phyloP scores from a whole-genome alignment of 2,797 vertebrate species.

The Labeo calbasu region DNA sequence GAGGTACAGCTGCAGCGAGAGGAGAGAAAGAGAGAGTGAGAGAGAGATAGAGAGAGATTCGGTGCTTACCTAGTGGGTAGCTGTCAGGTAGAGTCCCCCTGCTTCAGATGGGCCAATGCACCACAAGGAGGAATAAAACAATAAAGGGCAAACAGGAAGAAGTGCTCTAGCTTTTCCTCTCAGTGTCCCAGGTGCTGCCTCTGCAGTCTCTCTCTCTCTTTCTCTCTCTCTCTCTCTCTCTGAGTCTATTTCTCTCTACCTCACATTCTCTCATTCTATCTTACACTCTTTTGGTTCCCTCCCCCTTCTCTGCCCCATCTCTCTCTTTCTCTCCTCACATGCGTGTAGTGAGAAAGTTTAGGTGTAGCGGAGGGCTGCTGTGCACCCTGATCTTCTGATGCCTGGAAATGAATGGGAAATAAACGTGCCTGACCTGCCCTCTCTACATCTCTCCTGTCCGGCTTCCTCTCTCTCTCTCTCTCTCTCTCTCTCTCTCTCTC shows the following conservation, averaged over 20 bases:
- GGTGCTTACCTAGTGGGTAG: slow-evolving; percentile 75
- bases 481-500: slow-evolving; percentile 23
- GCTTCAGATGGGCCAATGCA: slow-evolving; percentile 72
- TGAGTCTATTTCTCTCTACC: slow-evolving; percentile 38
- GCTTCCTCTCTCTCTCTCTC: slow-evolving; percentile 32
- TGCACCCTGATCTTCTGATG: slow-evolving; percentile 61
- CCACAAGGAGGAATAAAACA: slow-evolving; percentile 69
- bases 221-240: slow-evolving; percentile 51
- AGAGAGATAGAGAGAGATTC: slow-evolving; percentile 55
- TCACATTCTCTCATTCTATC: slow-evolving; percentile 43
- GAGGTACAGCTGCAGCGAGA: slow-evolving; percentile 70
- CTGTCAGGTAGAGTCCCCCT: slow-evolving; percentile 65
- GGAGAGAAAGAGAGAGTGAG: slow-evolving; percentile 42
- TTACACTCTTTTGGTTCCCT: slow-evolving; percentile 31
- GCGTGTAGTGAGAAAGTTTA: slow-evolving; percentile 75
- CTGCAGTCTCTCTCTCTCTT: slow-evolving; percentile 72
- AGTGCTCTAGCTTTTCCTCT: slow-evolving; percentile 65
- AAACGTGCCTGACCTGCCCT: slow-evolving; percentile 59
- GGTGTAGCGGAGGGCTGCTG: slow-evolving; percentile 65
- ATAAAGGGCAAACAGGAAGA: slow-evolving; percentile 59
- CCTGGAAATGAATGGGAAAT: slow-evolving; percentile 52
- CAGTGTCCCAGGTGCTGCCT: slow-evolving; percentile 77
- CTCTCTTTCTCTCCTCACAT: slow-evolving; percentile 39
- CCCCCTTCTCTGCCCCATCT: slow-evolving; percentile 45
- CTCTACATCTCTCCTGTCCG: slow-evolving; percentile 49